phyloP scores from a whole-genome alignment of 2,888 invertebrate genomes.

The Pachymerium ferrugineum region DNA sequence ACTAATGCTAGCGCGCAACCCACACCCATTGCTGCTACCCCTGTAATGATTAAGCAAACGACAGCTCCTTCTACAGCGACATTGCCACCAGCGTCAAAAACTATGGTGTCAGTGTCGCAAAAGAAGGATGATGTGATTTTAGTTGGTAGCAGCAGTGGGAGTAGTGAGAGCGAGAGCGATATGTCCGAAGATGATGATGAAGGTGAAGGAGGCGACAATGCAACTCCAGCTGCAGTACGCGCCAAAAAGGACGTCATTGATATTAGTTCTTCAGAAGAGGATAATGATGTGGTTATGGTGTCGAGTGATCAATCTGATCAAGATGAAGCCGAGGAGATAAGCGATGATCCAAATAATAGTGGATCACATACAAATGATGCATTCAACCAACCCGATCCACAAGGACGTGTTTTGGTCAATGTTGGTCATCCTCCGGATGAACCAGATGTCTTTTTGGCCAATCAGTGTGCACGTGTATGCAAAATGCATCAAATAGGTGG shows the following conservation, averaged over 20 bases:
- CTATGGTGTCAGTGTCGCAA: not conserved
- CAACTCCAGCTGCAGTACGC: constrained; percentile 12
- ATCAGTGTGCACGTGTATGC: constrained; percentile 78
- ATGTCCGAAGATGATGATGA: constrained; percentile 36
- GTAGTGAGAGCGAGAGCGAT: constrained; percentile 32
- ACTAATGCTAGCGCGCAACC: not conserved
- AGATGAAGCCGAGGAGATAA: constrained; percentile 68
- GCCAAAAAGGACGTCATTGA: constrained; percentile 40
- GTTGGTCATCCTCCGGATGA: constrained; percentile 87
- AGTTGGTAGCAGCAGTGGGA: constrained; percentile 34
- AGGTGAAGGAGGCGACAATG: constrained; percentile 28
- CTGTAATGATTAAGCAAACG: not conserved
- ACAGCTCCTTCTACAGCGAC: not conserved
- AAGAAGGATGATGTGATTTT: constrained; percentile 33
- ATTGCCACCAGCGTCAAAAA: not conserved
- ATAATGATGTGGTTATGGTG: constrained; percentile 80
- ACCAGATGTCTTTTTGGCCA: constrained; percentile 83
- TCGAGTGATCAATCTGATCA: constrained; percentile 70
- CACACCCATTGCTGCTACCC: not conserved
- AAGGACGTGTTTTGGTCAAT: constrained; percentile 86
- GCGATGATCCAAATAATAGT: constrained; percentile 83
- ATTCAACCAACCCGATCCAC: constrained; percentile 82
- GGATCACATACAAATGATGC: constrained; percentile 90
- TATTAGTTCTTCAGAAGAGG: constrained; percentile 48
- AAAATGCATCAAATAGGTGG: constrained; percentile 97